phyloP scores from a whole-genome alignment of 2,797 vertebrate species.

The Coregonus sp. region DNA sequence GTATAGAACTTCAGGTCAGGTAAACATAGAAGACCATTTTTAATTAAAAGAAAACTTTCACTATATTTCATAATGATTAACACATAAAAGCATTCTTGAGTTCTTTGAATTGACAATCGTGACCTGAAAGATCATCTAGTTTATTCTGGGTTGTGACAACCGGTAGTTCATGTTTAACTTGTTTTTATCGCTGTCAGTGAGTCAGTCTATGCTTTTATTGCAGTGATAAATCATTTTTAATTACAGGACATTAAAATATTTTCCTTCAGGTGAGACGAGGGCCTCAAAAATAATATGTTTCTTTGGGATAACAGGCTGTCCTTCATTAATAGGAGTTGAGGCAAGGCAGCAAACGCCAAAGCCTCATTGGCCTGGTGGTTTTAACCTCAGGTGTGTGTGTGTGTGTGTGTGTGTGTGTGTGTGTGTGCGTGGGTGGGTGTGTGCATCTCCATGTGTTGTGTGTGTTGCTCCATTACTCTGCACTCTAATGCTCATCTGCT shows the following conservation, averaged over 20 bases:
- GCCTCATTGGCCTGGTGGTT: constrained; percentile 22
- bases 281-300: constrained; percentile 40
- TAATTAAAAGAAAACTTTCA: not conserved
- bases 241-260: constrained; percentile 47
- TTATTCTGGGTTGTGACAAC: constrained; percentile 43
- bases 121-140: constrained; percentile 41
- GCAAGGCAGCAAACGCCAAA: constrained; percentile 44
- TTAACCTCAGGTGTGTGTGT: not conserved
- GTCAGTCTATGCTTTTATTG: constrained; percentile 55
- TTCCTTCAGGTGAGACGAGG: constrained; percentile 47
- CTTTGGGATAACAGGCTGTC: constrained; percentile 38
- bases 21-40: not conserved
- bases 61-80: not conserved
- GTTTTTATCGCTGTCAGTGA: constrained; percentile 49
- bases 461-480: not conserved
- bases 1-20: not conserved
- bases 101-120: constrained; percentile 45
- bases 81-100: constrained; percentile 18
- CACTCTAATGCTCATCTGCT: not conserved
- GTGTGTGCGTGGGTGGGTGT: not conserved
- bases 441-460: not conserved
- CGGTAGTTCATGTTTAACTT: constrained; percentile 56
- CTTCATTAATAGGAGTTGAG: constrained; percentile 27
- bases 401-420: not conserved
- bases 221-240: constrained; percentile 59